Conservation (phyloP, 1,140 invertebrate genomes). For the Coptotermes formosanus region DNA sequence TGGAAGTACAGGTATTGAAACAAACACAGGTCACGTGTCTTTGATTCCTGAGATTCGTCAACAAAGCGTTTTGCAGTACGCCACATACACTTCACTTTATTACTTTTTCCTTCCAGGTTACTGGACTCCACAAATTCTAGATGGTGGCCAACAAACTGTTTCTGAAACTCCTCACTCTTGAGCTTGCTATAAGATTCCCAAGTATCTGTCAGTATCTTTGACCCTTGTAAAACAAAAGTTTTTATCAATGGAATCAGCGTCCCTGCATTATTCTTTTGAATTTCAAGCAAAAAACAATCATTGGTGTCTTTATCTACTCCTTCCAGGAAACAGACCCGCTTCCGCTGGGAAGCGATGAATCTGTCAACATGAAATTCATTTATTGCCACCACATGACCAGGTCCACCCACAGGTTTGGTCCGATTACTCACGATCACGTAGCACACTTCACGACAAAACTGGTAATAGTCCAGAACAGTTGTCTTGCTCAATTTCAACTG, state of each 20-base stretch:
- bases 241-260: conserved; percentile 7
- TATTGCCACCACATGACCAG: conserved; percentile 19
- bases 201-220: conserved; percentile 26
- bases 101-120: conserved; percentile 19
- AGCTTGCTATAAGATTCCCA: conserved; percentile 24
- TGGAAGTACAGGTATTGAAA: conserved; percentile 26
- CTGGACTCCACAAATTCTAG: conserved; percentile 21
- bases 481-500: conserved; percentile 23
- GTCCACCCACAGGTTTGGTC: conserved; percentile 22
- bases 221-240: conserved; percentile 24
- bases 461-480: conserved; percentile 25
- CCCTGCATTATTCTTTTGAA: conserved; percentile 21
- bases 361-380: conserved; percentile 28
- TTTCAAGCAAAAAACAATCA: conserved; percentile 26
- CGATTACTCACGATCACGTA: conserved; percentile 24
- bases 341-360: conserved; percentile 22
- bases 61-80: conserved; percentile 24
- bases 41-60: conserved; percentile 18
- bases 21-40: conserved; percentile 14
- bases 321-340: conserved; percentile 22
- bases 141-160: background rate
- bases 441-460: conserved; percentile 26
- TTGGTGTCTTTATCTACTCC: conserved; percentile 18
- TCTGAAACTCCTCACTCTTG: conserved; percentile 23
- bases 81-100: conserved; percentile 28